Evolutionary conservation across 2,797 vertebrate species (phyloP).

Genomic region (Apodemus agrarius): DNA sequence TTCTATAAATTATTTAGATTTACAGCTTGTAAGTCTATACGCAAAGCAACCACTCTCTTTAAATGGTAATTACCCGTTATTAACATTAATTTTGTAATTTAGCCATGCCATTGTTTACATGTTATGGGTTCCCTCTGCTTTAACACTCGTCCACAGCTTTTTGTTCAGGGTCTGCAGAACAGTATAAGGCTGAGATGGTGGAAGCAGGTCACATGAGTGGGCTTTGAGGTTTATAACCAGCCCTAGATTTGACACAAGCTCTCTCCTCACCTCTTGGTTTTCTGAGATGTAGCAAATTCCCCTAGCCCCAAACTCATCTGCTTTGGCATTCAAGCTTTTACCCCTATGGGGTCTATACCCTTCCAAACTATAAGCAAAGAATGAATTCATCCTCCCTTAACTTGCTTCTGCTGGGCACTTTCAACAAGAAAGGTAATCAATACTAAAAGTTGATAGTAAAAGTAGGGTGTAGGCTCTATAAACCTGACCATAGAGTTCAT

Average conservation of each 20-base stretch:
- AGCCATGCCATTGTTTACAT: not conserved
- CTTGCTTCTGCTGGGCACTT: not conserved
- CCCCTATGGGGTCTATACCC: not conserved
- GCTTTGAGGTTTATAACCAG: not conserved
- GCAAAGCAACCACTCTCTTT: not conserved
- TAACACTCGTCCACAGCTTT: not conserved
- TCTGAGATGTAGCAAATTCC: not conserved
- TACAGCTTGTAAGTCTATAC: not conserved
- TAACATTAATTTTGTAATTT: not conserved
- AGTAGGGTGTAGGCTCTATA: not conserved
- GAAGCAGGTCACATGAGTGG: too few relatives aligned
- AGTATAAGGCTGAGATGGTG: not conserved
- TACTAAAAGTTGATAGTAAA: not conserved
- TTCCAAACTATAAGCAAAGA: not conserved
- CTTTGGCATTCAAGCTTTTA: not conserved
- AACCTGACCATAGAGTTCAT: not conserved
- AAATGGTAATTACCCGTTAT: not conserved
- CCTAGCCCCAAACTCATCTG: not conserved
- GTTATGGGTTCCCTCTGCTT: too few relatives aligned
- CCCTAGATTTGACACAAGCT: not conserved
- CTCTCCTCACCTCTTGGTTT: not conserved
- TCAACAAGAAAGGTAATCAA: not conserved
- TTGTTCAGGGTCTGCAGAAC: not conserved
- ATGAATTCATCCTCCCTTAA: not conserved
- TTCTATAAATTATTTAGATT: not conserved